Percentiles rank a stretch among this genome's conserved stretches.
Conservation (phyloP, 2,113 vertebrate species). For the Alces alces region DNA sequence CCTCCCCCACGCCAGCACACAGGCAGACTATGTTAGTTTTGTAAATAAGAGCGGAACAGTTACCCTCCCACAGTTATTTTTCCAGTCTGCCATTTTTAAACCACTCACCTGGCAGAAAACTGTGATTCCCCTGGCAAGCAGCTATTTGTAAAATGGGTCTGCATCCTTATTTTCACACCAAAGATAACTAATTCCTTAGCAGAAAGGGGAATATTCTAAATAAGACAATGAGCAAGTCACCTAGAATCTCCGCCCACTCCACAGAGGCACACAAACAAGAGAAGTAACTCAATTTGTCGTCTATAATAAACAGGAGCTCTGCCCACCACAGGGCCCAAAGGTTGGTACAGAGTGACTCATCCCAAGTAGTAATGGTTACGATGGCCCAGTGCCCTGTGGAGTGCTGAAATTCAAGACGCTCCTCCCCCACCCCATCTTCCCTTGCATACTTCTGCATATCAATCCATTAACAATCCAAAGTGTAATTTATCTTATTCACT, state of each 20-base stretch:
- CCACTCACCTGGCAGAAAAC: slow-evolving; percentile 55
- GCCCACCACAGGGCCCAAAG: slow-evolving; percentile 8
- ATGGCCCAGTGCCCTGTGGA: background rate
- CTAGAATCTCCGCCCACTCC: slow-evolving; percentile 49
- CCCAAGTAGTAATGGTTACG: background rate
- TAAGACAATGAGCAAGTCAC: slow-evolving; percentile 54
- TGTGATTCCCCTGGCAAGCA: slow-evolving; percentile 20
- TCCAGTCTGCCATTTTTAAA: slow-evolving; percentile 51
- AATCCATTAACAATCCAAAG: slow-evolving; percentile 62
- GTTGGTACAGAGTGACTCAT: slow-evolving; percentile 41
- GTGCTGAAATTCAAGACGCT: background rate
- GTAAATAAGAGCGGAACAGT: slow-evolving; percentile 24
- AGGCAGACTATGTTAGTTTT: slow-evolving; percentile 30
- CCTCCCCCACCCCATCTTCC: background rate
- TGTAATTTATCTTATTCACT: slow-evolving; percentile 66
- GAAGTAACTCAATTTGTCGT: slow-evolving; percentile 48
- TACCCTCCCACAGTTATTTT: slow-evolving; percentile 40
- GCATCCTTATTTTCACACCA: slow-evolving; percentile 33
- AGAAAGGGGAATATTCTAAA: slow-evolving; percentile 21
- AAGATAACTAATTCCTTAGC: slow-evolving; percentile 23
- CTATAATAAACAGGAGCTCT: slow-evolving; percentile 57
- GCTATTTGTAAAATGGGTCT: slow-evolving; percentile 44
- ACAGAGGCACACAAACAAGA: slow-evolving; percentile 38
- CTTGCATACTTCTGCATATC: slow-evolving; percentile 25
- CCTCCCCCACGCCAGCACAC: background rate